Evolutionary conservation across 2,113 vertebrate species (phyloP).

Genomic region (Notarius lentiginosus): DNA sequence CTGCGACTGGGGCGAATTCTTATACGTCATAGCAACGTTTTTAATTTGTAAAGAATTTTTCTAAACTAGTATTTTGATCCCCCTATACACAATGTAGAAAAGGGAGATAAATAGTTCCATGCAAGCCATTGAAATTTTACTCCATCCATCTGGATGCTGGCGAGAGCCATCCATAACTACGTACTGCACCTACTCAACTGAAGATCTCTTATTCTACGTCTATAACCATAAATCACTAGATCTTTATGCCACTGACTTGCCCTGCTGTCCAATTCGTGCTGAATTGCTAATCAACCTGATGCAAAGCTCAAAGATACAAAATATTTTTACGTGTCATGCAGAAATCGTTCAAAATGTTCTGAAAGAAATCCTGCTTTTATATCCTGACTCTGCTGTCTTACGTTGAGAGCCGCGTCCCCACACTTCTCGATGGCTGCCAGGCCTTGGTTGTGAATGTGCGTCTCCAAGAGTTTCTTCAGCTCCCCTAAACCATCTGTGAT

Average conservation of each 20-base stretch:
- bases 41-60: background rate
- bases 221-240: background rate
- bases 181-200: background rate
- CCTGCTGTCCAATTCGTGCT: background rate
- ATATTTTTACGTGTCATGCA: background rate
- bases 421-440: slow-evolving; percentile 98
- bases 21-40: background rate
- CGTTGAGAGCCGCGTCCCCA: slow-evolving; percentile 94
- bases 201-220: background rate
- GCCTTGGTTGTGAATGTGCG: slow-evolving; percentile 98
- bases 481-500: slow-evolving; percentile 97
- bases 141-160: background rate
- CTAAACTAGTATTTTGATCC: too few species aligned
- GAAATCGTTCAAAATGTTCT: background rate
- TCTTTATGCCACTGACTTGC: background rate
- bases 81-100: background rate
- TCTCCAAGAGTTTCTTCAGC: slow-evolving; percentile 96
- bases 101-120: background rate
- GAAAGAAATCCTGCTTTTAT: background rate
- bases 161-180: background rate
- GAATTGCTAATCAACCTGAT: too few species aligned
- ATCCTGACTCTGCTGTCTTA: slow-evolving; percentile 59
- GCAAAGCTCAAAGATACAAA: too few species aligned
- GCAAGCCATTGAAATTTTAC: background rate
- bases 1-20: background rate